Conservation (phyloP, 92 coral and sea anemone species). For the Porites rus region DNA sequence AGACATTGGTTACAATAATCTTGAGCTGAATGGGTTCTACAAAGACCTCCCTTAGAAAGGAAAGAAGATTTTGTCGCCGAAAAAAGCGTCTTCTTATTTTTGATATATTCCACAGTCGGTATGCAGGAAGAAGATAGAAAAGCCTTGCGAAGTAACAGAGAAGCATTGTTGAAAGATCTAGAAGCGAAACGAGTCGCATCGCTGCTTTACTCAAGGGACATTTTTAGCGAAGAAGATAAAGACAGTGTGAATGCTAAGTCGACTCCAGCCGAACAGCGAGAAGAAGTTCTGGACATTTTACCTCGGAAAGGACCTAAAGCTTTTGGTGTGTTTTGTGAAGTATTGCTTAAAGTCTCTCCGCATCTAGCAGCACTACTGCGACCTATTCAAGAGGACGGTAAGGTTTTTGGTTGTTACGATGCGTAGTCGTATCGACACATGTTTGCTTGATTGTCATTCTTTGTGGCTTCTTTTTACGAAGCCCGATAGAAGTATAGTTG, state of each 20-base stretch:
- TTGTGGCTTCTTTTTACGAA: too few species aligned
- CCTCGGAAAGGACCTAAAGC: slow-evolving; percentile 82
- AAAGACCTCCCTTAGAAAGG: neutral
- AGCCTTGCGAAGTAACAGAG: slow-evolving; percentile 60
- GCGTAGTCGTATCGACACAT: too few species aligned
- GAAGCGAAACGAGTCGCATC: slow-evolving; percentile 86
- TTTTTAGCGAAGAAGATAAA: slow-evolving; percentile 68
- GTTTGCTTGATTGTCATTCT: too few species aligned
- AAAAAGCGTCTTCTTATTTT: neutral
- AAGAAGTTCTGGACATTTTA: slow-evolving; percentile 61
- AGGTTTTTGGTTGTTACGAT: too few species aligned
- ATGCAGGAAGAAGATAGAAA: slow-evolving; percentile 80
- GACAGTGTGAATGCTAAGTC: slow-evolving; percentile 57
- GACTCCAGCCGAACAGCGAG: slow-evolving; percentile 65
- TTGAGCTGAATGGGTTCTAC: too few species aligned
- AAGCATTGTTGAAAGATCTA: slow-evolving; percentile 64
- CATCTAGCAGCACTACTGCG: slow-evolving; percentile 72
- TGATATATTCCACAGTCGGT: neutral
- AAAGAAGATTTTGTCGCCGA: neutral
- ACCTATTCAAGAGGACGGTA: slow-evolving; percentile 61
- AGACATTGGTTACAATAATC: too few species aligned
- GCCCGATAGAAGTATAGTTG: too few species aligned
- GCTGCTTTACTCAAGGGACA: slow-evolving; percentile 64
- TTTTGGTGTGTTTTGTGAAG: slow-evolving; percentile 75
- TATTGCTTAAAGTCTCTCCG: slow-evolving; percentile 74